These are phyloP conservation scores for Helobdella robusta DNA, from an alignment of 2,888 invertebrate species.

Conservation along the genomic window DNA sequence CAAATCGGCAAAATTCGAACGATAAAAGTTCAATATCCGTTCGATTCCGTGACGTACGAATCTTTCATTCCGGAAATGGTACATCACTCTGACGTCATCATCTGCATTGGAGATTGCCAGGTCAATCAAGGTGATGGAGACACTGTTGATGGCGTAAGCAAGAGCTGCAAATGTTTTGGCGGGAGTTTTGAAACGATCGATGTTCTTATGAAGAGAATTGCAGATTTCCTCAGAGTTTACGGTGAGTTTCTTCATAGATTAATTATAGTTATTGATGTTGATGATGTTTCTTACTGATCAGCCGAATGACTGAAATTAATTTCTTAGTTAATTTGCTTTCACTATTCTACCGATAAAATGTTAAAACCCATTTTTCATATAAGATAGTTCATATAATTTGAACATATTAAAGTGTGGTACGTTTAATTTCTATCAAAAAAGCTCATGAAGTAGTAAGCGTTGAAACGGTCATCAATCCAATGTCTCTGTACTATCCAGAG, in stretches of 20 bases:
- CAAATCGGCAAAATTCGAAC: not conserved
- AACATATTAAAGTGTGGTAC: too few relatives aligned
- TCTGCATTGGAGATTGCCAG: slow-evolving; percentile 6
- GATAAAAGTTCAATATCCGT: not conserved
- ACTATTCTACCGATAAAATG: too few relatives aligned
- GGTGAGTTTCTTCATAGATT: slow-evolving; percentile 24
- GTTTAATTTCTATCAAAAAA: too few relatives aligned
- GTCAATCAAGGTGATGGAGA: not conserved
- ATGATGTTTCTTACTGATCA: too few relatives aligned
- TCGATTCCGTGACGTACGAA: slow-evolving; percentile 35
- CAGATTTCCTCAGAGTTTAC: slow-evolving; percentile 26
- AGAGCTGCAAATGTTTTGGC: too few relatives aligned
- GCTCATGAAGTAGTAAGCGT: slow-evolving; percentile 23
- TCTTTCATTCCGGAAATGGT: slow-evolving; percentile 34
- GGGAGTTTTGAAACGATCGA: slow-evolving; percentile 33
- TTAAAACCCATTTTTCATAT: too few relatives aligned
- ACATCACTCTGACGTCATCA: slow-evolving; percentile 2
- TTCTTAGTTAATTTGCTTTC: too few relatives aligned
- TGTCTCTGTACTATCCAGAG: slow-evolving; percentile 24
- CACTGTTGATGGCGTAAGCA: not conserved
- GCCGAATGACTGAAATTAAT: too few relatives aligned
- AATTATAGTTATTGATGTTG: too few relatives aligned
- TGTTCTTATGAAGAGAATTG: slow-evolving; percentile 29
- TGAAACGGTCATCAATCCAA: slow-evolving; percentile 30
- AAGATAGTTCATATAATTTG: too few relatives aligned